A percentile compares a stretch with the other conserved stretches of the same genome.
These are phyloP conservation scores for Lacerta viridis DNA, from an alignment of 2,797 vertebrate species.

Conservation along the genomic window DNA sequence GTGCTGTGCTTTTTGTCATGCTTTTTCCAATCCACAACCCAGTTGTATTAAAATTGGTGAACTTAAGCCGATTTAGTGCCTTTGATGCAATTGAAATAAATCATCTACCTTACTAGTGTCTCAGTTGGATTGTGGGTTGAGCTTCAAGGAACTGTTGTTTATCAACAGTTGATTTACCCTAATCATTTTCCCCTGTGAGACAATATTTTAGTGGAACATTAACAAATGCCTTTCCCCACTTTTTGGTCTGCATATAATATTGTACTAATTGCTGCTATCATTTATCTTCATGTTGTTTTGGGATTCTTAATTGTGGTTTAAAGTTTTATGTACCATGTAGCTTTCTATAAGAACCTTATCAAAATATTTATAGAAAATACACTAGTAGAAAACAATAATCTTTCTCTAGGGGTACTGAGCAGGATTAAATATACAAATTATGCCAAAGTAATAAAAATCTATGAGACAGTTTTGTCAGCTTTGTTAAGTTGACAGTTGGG, in stretches of 20 bases:
- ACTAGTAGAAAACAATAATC: neutral
- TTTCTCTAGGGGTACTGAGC: neutral
- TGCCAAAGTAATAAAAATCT: too few relatives aligned
- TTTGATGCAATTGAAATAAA: neutral
- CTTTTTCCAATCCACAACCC: neutral
- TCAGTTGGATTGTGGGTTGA: neutral
- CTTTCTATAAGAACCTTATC: slow-evolving; percentile 9
- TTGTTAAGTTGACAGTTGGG: neutral
- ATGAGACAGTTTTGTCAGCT: neutral
- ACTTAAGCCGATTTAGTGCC: neutral
- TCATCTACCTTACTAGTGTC: neutral
- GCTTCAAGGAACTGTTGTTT: slow-evolving; percentile 14
- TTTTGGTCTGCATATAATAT: slow-evolving; percentile 43
- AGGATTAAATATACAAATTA: neutral
- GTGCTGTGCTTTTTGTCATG: fast-evolving
- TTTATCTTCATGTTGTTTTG: slow-evolving; percentile 60
- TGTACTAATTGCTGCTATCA: slow-evolving; percentile 63
- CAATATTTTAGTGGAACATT: slow-evolving; percentile 36
- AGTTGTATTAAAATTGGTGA: neutral
- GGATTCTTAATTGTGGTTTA: slow-evolving; percentile 53
- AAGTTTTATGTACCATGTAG: slow-evolving; percentile 18
- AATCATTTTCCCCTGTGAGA: slow-evolving; percentile 24
- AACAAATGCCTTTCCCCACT: slow-evolving; percentile 42
- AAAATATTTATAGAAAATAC: slow-evolving; percentile 29
- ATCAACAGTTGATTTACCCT: slow-evolving; percentile 48